Evolutionary conservation across 2,113 vertebrate species (phyloP).

Genomic region (Brachypteracias leptosomus): DNA sequence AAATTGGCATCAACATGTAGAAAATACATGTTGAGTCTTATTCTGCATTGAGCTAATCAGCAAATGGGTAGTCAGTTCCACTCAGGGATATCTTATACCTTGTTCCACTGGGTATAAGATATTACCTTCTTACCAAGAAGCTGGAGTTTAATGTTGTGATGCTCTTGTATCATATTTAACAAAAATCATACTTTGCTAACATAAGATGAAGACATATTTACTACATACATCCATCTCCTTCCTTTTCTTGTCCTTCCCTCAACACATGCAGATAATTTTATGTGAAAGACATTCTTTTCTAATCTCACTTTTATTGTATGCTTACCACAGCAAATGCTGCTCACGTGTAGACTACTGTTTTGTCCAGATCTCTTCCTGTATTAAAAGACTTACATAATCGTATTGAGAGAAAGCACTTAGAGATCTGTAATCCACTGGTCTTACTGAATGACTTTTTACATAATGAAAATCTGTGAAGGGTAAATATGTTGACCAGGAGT

Average conservation of each 20-base stretch:
- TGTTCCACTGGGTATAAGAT: not conserved
- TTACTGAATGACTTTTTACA: conserved; percentile 72
- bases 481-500: conserved; percentile 48
- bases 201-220: not conserved
- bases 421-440: conserved; percentile 60
- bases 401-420: conserved; percentile 65
- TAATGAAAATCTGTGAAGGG: conserved; percentile 70
- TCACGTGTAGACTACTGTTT: conserved; percentile 26
- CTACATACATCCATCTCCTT: not conserved
- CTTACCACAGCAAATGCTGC: not conserved
- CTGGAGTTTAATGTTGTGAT: not conserved
- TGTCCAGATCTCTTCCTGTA: conserved; percentile 35
- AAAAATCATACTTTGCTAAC: not conserved
- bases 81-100: not conserved
- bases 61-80: not conserved
- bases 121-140: not conserved
- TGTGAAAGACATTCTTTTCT: not conserved
- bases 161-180: not conserved
- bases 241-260: not conserved
- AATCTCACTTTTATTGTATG: conserved; percentile 24
- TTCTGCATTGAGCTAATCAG: not conserved
- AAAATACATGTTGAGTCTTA: not conserved
- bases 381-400: conserved; percentile 68
- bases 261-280: not conserved
- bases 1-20: not conserved